Base-by-base conservation (phyloP, 2,113 vertebrate species). In the Nematolebias whitei region DNA sequence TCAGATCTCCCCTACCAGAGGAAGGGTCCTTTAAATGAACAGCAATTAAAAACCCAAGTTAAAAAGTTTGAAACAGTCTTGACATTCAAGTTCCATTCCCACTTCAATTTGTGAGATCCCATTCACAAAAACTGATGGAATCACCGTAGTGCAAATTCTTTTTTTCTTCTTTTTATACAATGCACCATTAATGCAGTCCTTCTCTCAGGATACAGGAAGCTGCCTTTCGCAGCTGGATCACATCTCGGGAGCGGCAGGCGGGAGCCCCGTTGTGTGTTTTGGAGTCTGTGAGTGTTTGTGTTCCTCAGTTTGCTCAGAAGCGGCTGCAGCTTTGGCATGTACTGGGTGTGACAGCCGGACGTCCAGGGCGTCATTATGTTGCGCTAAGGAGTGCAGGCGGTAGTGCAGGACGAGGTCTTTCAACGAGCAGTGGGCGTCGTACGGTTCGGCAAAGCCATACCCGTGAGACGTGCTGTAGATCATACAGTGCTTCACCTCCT, bases 401-500 rank as follows among this genome's bases (percentile, higher is more conserved):
- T 98, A 98, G 84, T 98, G 96, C 82, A 98, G 94, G 86, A 98
- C 96, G 68, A 98, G 94, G 90, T 98, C 96, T 89, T 95, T 96
- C 26, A 98, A 93, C 0, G 95, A 95, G 91, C 94, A 90, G 89
- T 98, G 97, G 74, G 94, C 90, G 78, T 98, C 96, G 76, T 98
- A 98, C 0, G 96, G 96, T 85, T 98, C 96, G 7, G 96, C 96
- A 45, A 98, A 98, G 74, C 96, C 96, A 0, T 95, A 98, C 72
- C 96, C 96, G 38, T 93, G 93, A 1, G 95, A 93, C 22, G 96
- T 98, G 91, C 93, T 96, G 93, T 97, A 98, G 91, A 98, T 94
- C 88, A 98, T 95, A 81, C 96, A 98, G 91, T 98, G 96, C 78
- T 98, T 98, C 87, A 98, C 96, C 76, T 98, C 96, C 41, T 96